A percentile compares a stretch with the other conserved stretches of the same genome.
Evolutionary conservation across 2,113 vertebrate genomes (phyloP).

Genomic region (Corythaeola cristata): DNA sequence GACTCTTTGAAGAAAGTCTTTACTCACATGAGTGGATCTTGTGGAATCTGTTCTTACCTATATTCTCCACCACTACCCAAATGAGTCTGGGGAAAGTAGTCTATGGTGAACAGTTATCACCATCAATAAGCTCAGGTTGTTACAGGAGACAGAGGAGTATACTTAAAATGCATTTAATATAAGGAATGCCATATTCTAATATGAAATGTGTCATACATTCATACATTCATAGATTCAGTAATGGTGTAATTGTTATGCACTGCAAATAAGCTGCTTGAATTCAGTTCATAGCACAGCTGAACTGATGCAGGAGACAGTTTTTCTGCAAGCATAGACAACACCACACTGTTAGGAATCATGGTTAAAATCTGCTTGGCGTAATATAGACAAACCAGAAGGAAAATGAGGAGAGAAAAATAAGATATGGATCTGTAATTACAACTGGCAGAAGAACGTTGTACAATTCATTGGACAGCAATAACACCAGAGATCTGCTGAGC

Average conservation of each 20-base stretch:
- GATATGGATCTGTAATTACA: constrained; percentile 56
- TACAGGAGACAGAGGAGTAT: background rate
- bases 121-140: background rate
- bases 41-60: background rate
- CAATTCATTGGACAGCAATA: constrained; percentile 5
- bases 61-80: background rate
- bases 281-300: background rate
- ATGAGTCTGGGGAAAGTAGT: background rate
- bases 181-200: background rate
- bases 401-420: background rate
- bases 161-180: background rate
- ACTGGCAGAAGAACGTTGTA: background rate
- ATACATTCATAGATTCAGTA: background rate
- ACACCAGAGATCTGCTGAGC: background rate
- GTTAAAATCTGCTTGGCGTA: background rate
- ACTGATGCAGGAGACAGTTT: background rate
- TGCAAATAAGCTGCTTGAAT: constrained; percentile 3
- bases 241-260: constrained; percentile 1
- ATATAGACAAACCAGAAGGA: background rate
- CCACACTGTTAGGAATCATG: background rate
- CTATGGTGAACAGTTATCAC: background rate
- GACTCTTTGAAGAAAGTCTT: background rate
- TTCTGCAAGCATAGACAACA: background rate
- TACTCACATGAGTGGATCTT: background rate
- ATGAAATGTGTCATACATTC: background rate